Conservation (phyloP, 2,113 vertebrate genomes). For the Podocnemis expansa region DNA sequence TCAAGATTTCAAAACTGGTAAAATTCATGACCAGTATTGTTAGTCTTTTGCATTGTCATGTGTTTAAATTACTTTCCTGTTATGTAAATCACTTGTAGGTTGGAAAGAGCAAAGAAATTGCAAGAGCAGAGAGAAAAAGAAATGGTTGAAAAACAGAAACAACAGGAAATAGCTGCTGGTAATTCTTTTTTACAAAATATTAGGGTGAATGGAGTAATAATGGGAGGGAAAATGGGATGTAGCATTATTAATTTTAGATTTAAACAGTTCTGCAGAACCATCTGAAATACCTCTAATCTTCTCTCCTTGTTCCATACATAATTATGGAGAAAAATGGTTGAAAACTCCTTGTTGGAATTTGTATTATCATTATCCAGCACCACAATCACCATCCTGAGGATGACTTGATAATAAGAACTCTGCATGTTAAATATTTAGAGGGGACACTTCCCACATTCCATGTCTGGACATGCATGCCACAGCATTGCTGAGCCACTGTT, state of each 20-base stretch:
- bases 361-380: accelerated
- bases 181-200: not conserved
- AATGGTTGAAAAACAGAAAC: slow-evolving; percentile 94
- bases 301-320: not conserved
- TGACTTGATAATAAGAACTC: not conserved
- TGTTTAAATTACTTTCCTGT: slow-evolving; percentile 32
- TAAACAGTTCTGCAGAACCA: not conserved
- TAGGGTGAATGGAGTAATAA: not conserved
- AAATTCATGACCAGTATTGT: not conserved
- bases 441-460: not conserved
- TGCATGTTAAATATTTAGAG: not conserved
- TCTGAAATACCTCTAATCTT: not conserved
- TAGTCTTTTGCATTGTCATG: not conserved
- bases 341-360: not conserved
- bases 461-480: not conserved
- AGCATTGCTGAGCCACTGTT: not conserved
- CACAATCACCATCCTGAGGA: not conserved
- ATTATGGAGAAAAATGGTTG: not conserved
- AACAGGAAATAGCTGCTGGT: slow-evolving; percentile 93
- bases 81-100: slow-evolving; percentile 66
- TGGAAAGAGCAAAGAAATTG: slow-evolving; percentile 97
- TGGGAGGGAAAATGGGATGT: not conserved
- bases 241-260: not conserved
- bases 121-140: slow-evolving; percentile 98
- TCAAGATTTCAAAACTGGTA: not conserved